Evolutionary conservation across 2,113 vertebrate genomes (phyloP).

Genomic region (Poecilia latipinna): DNA sequence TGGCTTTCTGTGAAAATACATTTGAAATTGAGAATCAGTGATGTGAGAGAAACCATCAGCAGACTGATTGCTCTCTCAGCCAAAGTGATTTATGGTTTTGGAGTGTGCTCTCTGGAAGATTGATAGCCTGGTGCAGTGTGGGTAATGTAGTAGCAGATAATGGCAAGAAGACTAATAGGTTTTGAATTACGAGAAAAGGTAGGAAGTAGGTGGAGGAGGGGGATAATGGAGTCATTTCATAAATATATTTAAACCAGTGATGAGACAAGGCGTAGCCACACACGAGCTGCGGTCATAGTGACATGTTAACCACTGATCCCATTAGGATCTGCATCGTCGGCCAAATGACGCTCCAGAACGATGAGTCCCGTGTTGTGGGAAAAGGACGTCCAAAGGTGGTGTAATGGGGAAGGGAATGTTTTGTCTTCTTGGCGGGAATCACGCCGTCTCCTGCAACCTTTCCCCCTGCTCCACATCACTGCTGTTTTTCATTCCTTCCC

Average conservation of each 20-base stretch:
- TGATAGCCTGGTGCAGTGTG: constrained; percentile 65
- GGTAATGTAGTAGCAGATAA: constrained; percentile 66
- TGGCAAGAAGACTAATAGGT: constrained; percentile 56
- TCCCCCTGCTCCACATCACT: constrained; percentile 38
- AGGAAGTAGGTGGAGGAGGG: background rate
- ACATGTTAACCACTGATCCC: constrained; percentile 33
- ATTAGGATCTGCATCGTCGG: constrained; percentile 26
- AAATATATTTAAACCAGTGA: constrained; percentile 6
- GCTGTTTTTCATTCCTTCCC: constrained; percentile 58
- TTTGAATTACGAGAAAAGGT: constrained; percentile 19
- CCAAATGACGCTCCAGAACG: constrained; percentile 28
- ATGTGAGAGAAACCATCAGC: constrained; percentile 53
- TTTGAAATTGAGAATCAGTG: constrained; percentile 32
- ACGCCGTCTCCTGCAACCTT: constrained; percentile 42
- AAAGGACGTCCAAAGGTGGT: constrained; percentile 24
- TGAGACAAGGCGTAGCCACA: background rate
- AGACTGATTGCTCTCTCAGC: constrained; percentile 63
- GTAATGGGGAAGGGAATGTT: constrained; percentile 43
- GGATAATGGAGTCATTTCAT: constrained; percentile 16
- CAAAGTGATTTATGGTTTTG: constrained; percentile 60
- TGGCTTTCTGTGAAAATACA: constrained; percentile 54
- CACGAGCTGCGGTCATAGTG: constrained; percentile 9
- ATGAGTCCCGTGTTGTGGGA: constrained; percentile 34
- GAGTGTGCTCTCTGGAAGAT: constrained; percentile 57
- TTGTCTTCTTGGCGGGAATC: constrained; percentile 49